A percentile compares a stretch with the other conserved stretches of the same genome.
These are phyloP conservation scores for Eudasyphora cyanicolor DNA, from an alignment of 2,888 invertebrate species.

Conservation along the genomic window DNA sequence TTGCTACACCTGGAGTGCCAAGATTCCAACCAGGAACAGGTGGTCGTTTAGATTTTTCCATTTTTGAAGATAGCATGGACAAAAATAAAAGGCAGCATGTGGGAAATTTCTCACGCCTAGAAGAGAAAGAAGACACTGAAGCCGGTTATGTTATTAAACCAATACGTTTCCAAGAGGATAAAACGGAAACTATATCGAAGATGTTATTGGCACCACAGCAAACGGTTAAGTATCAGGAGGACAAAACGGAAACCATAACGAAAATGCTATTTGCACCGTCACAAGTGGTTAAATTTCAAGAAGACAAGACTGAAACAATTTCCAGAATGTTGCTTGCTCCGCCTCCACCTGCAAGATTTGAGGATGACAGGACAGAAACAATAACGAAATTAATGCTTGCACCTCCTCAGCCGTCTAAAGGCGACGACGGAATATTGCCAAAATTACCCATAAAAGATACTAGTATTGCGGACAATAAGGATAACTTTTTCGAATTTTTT, in stretches of 20 bases:
- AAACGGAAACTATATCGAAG: constrained; percentile 75
- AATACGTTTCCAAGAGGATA: constrained; percentile 75
- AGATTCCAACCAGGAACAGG: background rate
- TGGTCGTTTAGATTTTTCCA: constrained; percentile 63
- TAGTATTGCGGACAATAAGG: constrained; percentile 44
- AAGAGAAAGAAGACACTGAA: constrained; percentile 73
- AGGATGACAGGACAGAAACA: constrained; percentile 68
- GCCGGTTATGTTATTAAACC: constrained; percentile 68
- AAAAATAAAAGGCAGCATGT: constrained; percentile 61
- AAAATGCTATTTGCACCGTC: constrained; percentile 67
- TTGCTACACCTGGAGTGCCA: background rate
- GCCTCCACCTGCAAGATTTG: constrained; percentile 43
- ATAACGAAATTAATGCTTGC: constrained; percentile 50
- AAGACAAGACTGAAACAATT: constrained; percentile 68
- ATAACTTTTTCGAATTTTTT: constrained; percentile 72
- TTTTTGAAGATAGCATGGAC: constrained; percentile 72
- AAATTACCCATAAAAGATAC: background rate
- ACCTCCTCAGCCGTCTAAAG: constrained; percentile 21
- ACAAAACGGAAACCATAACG: constrained; percentile 76
- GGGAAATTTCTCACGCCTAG: constrained; percentile 73
- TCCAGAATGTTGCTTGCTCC: constrained; percentile 57
- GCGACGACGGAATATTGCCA: background rate
- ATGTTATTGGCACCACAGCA: constrained; percentile 65
- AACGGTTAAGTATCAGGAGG: constrained; percentile 71
- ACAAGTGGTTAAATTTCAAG: constrained; percentile 60